phyloP scores from a whole-genome alignment of 2,797 vertebrate species.

The Distichodus sexfasciatus region DNA sequence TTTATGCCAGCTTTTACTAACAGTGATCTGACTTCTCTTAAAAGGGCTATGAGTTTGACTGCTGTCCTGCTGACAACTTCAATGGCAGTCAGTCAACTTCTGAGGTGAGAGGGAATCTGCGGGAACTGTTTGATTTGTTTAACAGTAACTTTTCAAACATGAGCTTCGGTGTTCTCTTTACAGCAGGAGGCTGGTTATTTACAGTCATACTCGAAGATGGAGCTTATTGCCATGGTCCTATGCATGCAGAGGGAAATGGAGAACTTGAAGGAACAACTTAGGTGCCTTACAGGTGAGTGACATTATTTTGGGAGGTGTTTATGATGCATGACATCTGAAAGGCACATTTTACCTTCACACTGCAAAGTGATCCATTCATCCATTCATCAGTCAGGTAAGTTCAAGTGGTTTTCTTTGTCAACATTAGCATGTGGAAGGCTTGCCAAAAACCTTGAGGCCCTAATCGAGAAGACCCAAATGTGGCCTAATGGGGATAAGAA shows the following conservation, averaged over 20 bases:
- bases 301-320: background rate
- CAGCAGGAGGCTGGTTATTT: constrained; percentile 53
- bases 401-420: background rate
- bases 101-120: constrained; percentile 48
- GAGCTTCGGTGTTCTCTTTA: background rate
- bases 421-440: constrained; percentile 62
- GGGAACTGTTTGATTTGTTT: constrained; percentile 14
- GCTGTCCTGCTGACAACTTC: constrained; percentile 47
- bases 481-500: constrained; percentile 47
- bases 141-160: constrained; percentile 7
- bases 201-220: constrained; percentile 59
- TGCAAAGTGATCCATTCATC: too few relatives aligned
- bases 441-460: constrained; percentile 58
- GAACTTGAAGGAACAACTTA: constrained; percentile 60
- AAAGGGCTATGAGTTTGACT: constrained; percentile 54
- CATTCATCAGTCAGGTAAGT: too few relatives aligned
- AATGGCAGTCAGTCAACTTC: constrained; percentile 49
- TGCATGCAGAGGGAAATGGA: constrained; percentile 65
- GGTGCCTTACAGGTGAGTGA: constrained; percentile 62
- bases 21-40: constrained; percentile 39
- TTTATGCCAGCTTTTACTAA: background rate
- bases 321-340: background rate
- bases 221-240: constrained; percentile 62
- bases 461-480: constrained; percentile 57
- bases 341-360: background rate